Evolutionary conservation across 2,113 vertebrate species (phyloP), one percentile per base, ranked within the genome.

Genomic region (Nycticebus coucang): DNA sequence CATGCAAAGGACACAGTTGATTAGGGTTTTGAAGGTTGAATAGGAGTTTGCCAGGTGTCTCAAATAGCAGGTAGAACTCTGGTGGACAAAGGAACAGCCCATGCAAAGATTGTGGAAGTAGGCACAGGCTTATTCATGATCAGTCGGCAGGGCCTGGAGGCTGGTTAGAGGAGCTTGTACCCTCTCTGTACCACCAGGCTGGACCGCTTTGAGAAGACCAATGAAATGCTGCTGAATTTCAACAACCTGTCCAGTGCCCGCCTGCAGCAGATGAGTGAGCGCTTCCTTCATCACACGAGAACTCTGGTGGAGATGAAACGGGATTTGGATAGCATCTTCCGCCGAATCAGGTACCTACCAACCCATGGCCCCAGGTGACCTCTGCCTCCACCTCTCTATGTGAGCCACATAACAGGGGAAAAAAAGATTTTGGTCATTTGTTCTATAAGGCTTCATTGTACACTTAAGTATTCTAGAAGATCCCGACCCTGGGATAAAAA

Each of bases 171-270:
- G 55, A 24, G 24, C 57, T 14, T 50, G 60, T 11, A 15, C 13
- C 66, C 13, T 87, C 35, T 60, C 81, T 53, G 45, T 21, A 8
- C 79, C 33, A 1, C 24, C 96, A 99, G 99, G 99, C 93, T 99
- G 60, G 99, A 99, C 95, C 99, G 99, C 2, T 99, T 99, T 35
- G 99, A 99, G 98, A 99, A 99, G 97, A 99, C 99, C 77, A 99
- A 99, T 0, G 99, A 99, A 98, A 99, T 99, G 99, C 98, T 99
- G 53, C 99, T 99, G 90, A 99, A 99, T 97, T 99, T 99, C 95
- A 99, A 99, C 84, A 99, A 99, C 71, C 98, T 99, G 89, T 99
- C 99, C 0, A 99, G 98, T 0, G 98, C 99, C 14, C 98, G 99
- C 59, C 98, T 99, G 97, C 99, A 99, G 96, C 99, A 99, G 98